Evolutionary conservation across 2,888 invertebrate species (phyloP).

Genomic region (Athrips mouffetella): DNA sequence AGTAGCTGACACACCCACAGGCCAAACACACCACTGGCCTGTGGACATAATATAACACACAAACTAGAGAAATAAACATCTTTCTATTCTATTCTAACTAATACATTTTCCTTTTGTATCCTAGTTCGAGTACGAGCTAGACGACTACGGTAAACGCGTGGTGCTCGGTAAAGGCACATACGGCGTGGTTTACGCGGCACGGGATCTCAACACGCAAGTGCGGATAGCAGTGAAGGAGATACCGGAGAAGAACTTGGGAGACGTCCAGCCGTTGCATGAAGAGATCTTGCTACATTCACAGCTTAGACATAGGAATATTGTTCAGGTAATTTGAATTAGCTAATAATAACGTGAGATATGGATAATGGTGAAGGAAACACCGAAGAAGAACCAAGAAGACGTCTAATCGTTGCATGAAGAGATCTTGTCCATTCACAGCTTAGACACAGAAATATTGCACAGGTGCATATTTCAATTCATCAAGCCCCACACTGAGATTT

Average conservation of each 20-base stretch:
- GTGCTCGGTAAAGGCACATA: constrained; percentile 97
- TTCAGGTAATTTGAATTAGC: constrained; percentile 80
- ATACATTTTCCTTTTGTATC: background rate
- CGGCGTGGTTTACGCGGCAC: constrained; percentile 95
- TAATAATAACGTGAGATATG: no score
- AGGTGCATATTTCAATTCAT: no score
- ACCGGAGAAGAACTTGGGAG: constrained; percentile 95
- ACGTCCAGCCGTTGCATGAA: constrained; percentile 98
- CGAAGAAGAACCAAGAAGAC: constrained; percentile 95
- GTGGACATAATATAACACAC: background rate
- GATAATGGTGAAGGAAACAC: constrained; percentile 98
- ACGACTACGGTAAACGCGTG: constrained; percentile 91
- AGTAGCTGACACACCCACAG: no score
- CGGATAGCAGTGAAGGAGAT: constrained; percentile 99
- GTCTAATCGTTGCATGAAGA: constrained; percentile 99
- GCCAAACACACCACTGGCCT: no score
- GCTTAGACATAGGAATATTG: constrained; percentile 96
- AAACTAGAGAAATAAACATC: background rate
- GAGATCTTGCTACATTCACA: constrained; percentile 98
- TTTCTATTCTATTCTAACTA: background rate
- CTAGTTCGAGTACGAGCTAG: constrained; percentile 95
- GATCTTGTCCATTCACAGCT: constrained; percentile 97
- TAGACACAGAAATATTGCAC: constrained; percentile 97
- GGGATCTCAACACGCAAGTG: constrained; percentile 95
- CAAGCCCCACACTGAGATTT: no score